Evolutionary conservation across 1,140 invertebrate species (phyloP).

Genomic region (Paraescarpia echinospica): DNA sequence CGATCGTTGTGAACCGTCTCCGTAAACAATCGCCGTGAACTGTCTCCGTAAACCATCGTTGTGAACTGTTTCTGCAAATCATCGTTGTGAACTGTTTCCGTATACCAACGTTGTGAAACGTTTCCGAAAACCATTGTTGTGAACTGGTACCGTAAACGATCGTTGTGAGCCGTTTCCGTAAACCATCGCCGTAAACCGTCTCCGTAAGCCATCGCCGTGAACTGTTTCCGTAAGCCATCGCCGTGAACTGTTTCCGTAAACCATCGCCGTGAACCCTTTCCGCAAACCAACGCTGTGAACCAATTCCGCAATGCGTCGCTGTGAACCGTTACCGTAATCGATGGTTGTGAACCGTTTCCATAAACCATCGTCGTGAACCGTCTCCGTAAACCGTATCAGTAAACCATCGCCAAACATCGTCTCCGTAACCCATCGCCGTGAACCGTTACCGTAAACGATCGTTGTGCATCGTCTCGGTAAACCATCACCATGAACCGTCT

Average conservation of each 20-base stretch:
- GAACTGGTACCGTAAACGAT: neutral
- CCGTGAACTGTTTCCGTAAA: neutral
- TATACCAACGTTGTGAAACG: neutral
- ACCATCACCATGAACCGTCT: neutral
- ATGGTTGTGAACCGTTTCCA: neutral
- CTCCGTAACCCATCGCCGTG: neutral
- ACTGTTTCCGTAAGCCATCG: neutral
- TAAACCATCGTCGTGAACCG: neutral
- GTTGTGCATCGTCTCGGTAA: neutral
- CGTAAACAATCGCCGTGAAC: neutral
- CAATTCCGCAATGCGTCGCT: neutral
- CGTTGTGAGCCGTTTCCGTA: neutral
- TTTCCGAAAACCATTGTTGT: neutral
- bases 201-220: neutral
- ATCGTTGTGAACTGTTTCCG: neutral
- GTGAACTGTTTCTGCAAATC: neutral
- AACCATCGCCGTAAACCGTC: neutral
- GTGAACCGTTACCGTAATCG: neutral
- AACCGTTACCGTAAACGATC: neutral
- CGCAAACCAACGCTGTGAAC: neutral
- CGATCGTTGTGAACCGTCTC: neutral
- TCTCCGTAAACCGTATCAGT: neutral
- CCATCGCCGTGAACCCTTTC: neutral
- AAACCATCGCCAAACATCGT: neutral
- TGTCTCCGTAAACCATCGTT: neutral